Conservation (phyloP, 2,797 vertebrate genomes). For the Acrossocheilus wenchowensis region DNA sequence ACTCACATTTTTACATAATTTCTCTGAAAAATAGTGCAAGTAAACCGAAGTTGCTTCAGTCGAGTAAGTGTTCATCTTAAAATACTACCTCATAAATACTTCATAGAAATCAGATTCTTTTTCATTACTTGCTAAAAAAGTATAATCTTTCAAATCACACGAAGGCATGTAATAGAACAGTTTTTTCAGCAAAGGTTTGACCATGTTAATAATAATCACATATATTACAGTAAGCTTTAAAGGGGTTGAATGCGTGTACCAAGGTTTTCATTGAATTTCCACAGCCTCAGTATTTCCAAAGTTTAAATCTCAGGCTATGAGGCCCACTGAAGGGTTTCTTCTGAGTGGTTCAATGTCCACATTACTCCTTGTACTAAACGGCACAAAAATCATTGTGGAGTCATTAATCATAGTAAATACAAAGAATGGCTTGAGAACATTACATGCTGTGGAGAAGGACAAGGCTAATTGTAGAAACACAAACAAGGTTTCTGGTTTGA, state of each 20-base stretch:
- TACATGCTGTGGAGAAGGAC: background rate
- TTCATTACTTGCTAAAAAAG: too few relatives aligned
- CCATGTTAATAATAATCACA: background rate
- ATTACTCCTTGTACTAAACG: background rate
- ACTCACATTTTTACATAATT: background rate
- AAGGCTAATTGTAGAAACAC: background rate
- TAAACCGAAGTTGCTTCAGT: background rate
- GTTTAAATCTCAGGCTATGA: background rate
- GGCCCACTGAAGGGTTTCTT: background rate
- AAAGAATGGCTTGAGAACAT: background rate
- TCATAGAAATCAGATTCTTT: too few relatives aligned
- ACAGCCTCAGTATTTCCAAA: slow-evolving; percentile 1
- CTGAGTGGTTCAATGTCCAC: background rate
- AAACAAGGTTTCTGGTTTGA: background rate
- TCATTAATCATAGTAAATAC: background rate
- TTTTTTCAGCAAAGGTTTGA: background rate
- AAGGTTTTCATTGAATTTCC: slow-evolving; percentile 14
- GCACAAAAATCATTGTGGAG: background rate
- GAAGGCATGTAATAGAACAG: too few relatives aligned
- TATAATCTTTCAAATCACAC: background rate
- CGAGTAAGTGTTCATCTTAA: background rate
- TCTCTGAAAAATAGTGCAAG: background rate
- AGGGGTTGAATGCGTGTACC: background rate
- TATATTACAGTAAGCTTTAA: background rate
- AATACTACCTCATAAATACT: too few relatives aligned